phyloP scores from a whole-genome alignment of 2,797 vertebrate species.

The Rhabdomys pumilio region DNA sequence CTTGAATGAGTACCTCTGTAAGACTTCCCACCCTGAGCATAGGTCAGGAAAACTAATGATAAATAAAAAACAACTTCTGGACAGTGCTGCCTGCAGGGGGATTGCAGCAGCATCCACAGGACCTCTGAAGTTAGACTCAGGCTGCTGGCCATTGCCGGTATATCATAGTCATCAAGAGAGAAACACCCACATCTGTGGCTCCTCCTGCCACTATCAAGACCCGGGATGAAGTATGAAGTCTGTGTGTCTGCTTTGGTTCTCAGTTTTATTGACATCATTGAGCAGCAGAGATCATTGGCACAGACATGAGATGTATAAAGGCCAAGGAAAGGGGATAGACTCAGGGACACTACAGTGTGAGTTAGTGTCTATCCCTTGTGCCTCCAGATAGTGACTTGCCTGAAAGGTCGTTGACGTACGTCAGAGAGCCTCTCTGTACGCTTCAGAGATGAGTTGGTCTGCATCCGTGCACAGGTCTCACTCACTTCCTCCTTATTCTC shows the following conservation, averaged over 20 bases:
- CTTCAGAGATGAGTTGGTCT: neutral
- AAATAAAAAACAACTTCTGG: neutral
- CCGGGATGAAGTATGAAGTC: neutral
- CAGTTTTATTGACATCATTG: neutral
- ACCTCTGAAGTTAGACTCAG: neutral
- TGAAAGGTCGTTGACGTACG: neutral
- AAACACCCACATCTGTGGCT: neutral
- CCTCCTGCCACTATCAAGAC: neutral
- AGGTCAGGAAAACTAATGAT: neutral
- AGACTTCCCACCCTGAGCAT: neutral
- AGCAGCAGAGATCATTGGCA: neutral
- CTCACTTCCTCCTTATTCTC: neutral
- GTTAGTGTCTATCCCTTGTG: neutral
- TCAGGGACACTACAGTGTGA: neutral
- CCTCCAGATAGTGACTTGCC: neutral
- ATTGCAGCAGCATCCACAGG: neutral
- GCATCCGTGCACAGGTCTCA: neutral
- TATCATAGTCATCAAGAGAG: neutral
- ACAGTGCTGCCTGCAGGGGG: neutral
- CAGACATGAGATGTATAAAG: neutral
- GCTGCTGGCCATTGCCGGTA: neutral
- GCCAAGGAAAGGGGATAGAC: neutral
- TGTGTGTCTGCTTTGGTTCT: neutral
- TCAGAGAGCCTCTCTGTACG: neutral
- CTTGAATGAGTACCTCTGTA: neutral